These are phyloP conservation scores for Tetropium fuscum DNA, from an alignment of 2,888 invertebrate species.

Conservation along the genomic window DNA sequence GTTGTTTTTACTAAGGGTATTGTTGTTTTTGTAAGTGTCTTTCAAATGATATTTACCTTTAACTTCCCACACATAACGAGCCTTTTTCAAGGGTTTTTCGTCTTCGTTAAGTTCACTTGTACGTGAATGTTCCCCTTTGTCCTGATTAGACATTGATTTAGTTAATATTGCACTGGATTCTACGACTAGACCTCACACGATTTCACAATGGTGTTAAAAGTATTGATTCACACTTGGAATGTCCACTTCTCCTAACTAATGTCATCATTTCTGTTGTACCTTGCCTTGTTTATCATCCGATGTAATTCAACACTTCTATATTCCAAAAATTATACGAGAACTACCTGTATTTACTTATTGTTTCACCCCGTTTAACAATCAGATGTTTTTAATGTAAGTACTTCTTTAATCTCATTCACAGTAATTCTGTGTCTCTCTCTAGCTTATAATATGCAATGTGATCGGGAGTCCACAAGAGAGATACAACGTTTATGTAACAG, in stretches of 20 bases:
- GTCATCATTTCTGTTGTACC: neutral
- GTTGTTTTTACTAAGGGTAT: slow-evolving; percentile 25
- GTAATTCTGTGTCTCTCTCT: neutral
- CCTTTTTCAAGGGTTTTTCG: slow-evolving; percentile 75
- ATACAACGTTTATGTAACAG: neutral
- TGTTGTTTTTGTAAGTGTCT: slow-evolving; percentile 58
- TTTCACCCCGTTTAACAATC: slow-evolving; percentile 43
- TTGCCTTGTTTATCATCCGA: neutral
- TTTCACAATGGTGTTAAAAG: slow-evolving; percentile 22
- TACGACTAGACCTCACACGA: too few relatives aligned
- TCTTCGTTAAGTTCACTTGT: slow-evolving; percentile 68
- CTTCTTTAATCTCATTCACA: slow-evolving; percentile 31
- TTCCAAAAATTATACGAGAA: neutral
- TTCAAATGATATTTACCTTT: slow-evolving; percentile 74
- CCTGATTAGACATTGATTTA: slow-evolving; percentile 38
- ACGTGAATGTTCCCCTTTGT: slow-evolving; percentile 66
- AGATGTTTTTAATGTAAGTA: slow-evolving; percentile 50
- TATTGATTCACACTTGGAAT: slow-evolving; percentile 27
- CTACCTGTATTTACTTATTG: slow-evolving; percentile 23
- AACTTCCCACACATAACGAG: slow-evolving; percentile 76
- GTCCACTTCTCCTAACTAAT: slow-evolving; percentile 5
- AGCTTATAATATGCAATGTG: neutral
- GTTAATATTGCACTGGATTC: too few relatives aligned
- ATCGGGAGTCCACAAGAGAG: neutral
- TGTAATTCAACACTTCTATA: neutral